Percentiles rank a stretch among this genome's conserved stretches.
Conservation (phyloP, 2,888 invertebrate genomes). For the Mesochorus sp. region DNA sequence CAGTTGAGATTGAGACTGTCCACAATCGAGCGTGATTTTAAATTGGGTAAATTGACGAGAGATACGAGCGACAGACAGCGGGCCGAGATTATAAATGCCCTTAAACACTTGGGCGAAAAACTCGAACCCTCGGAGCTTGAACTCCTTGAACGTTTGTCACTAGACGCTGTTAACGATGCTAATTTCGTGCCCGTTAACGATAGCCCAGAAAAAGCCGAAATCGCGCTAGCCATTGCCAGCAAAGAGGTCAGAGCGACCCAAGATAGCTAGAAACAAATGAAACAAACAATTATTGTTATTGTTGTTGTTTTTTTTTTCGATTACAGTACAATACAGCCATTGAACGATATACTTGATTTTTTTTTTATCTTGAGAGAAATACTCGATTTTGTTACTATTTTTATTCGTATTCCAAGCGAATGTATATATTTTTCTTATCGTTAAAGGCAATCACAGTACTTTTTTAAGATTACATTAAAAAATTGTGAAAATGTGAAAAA, state of each 20-base stretch:
- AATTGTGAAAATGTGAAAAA: too few relatives aligned
- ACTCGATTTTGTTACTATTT: too few relatives aligned
- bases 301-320: background rate
- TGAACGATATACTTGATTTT: constrained; percentile 8
- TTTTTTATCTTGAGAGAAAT: background rate
- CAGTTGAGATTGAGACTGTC: constrained; percentile 85
- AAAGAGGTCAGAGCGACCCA: constrained; percentile 73
- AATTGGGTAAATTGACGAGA: constrained; percentile 84
- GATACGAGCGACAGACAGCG: constrained; percentile 83
- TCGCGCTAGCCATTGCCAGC: constrained; percentile 72
- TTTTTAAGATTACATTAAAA: too few relatives aligned
- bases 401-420: too few relatives aligned
- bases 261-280: constrained; percentile 58
- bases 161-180: constrained; percentile 78
- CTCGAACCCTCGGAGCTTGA: constrained; percentile 82
- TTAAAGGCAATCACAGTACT: too few relatives aligned
- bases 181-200: constrained; percentile 82
- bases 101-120: constrained; percentile 83
- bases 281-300: background rate
- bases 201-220: constrained; percentile 71
- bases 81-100: constrained; percentile 83
- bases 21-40: constrained; percentile 85
- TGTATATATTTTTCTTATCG: too few relatives aligned
- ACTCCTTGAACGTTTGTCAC: constrained; percentile 82
- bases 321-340: constrained; percentile 25